Base-by-base conservation (phyloP, 64 coral and sea anemone species). In the Actinia tenebrosa region DNA sequence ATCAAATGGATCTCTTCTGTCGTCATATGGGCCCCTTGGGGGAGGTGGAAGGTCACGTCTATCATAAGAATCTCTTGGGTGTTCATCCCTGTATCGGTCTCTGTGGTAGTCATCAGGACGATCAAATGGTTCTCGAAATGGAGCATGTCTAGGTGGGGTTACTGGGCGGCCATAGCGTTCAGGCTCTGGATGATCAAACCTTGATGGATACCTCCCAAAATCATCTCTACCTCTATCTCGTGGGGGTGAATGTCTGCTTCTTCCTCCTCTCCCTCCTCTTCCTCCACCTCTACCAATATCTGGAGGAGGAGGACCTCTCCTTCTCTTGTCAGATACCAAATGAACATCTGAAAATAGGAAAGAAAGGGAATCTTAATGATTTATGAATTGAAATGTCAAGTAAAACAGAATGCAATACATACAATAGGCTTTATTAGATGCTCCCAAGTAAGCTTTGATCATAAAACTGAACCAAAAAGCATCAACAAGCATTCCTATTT, bases 271-370 rank as follows among this genome's bases (percentile, higher is more conserved):
- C 2, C 47, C 47, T 50, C 66, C 66, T 86, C 89, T 87, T 7
- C 53, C 60, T 55, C 89, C 84, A 68, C 86, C 90, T 25, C 90
- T 83, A 6, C 86, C 86, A 83, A 81, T 0, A 50, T 81, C 79
- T 81, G 79, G 66, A 37, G 93, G 93, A 59, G 89, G 89, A 3
- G 86, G 85, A 17, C 93, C 87, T 86, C 43, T 71, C 10, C 90
- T 99, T 91, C 87, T 92, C 79, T 92, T 92, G 37, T 99, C 97
- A 75, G 89, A 87, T 88, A 92, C 97, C 80, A 99, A 93, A 89
- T 99, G 94, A 15, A 99, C 97, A 95, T 99, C 97, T 99, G 71
- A 62, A 82, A 30, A 18, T 53, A 50, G 22, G 42, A 53, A 37
- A 16, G 4, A 50, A 81, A 53, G 17, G 10, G 16, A 47, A 37